phyloP scores from a whole-genome alignment of 2,888 invertebrate genomes.

The Amiota minor region DNA sequence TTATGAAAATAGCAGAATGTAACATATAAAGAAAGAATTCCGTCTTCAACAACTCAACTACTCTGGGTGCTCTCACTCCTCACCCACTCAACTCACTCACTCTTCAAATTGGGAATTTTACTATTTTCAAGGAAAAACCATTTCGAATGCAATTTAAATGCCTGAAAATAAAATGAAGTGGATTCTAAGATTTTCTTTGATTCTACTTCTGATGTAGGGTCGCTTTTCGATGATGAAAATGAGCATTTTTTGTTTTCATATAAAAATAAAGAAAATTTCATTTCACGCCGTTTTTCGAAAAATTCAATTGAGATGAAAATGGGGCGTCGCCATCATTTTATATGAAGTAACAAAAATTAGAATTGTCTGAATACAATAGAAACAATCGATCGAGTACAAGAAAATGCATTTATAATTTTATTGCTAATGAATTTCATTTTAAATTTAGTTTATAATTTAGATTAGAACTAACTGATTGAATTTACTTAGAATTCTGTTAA shows the following conservation, averaged over 20 bases:
- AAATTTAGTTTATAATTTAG: too few species aligned
- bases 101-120: background rate
- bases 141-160: slow-evolving; percentile 29
- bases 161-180: background rate
- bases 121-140: slow-evolving; percentile 1
- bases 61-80: too few species aligned
- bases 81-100: background rate
- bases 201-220: background rate
- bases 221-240: background rate
- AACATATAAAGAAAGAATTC: background rate
- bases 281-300: background rate
- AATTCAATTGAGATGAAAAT: background rate
- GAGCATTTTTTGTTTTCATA: slow-evolving; percentile 5
- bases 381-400: too few species aligned
- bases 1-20: background rate
- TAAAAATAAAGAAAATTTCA: background rate
- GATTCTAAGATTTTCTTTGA: background rate
- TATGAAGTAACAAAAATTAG: too few species aligned
- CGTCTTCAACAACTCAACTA: too few species aligned
- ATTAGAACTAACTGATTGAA: too few species aligned
- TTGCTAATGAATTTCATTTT: background rate
- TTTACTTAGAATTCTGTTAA: too few species aligned
- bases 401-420: slow-evolving; percentile 23
- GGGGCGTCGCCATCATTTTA: background rate
- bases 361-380: too few species aligned